phyloP scores from a whole-genome alignment of 2,113 vertebrate genomes.

The Craseonycteris thonglongyai region DNA sequence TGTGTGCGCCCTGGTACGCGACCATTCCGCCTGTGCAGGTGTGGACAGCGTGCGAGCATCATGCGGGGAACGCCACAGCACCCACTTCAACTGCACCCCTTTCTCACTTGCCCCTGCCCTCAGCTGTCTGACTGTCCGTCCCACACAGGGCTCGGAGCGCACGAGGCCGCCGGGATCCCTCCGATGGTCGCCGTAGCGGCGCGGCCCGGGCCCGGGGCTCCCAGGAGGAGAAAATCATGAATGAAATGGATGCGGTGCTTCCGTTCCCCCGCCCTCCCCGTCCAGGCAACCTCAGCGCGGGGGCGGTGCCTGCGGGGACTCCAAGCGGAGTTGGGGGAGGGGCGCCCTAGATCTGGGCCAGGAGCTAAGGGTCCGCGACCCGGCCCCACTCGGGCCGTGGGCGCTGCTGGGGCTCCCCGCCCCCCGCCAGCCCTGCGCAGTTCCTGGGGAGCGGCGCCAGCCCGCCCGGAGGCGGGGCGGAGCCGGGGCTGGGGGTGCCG shows the following conservation, averaged over 20 bases:
- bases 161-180: slow-evolving; percentile 1
- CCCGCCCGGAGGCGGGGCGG: slow-evolving; percentile 44
- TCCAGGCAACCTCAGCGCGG: slow-evolving; percentile 40
- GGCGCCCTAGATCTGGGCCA: background rate
- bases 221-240: slow-evolving; percentile 65
- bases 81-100: background rate
- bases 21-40: background rate
- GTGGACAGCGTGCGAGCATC: background rate
- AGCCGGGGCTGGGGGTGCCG: slow-evolving; percentile 36
- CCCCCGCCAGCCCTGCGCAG: slow-evolving; percentile 50
- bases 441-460: slow-evolving; percentile 20
- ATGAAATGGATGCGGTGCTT: slow-evolving; percentile 61
- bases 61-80: background rate
- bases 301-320: slow-evolving; percentile 29
- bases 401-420: background rate
- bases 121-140: background rate
- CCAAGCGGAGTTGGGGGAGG: background rate
- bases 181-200: slow-evolving; percentile 32
- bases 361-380: background rate
- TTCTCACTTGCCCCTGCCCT: background rate
- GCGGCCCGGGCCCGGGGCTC: slow-evolving; percentile 29
- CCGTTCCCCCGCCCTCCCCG: slow-evolving; percentile 47
- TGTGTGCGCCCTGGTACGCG: background rate
- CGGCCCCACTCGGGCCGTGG: background rate
- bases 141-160: background rate